Conservation (phyloP, 2,888 invertebrate species). For the Lapara coniferarum region DNA sequence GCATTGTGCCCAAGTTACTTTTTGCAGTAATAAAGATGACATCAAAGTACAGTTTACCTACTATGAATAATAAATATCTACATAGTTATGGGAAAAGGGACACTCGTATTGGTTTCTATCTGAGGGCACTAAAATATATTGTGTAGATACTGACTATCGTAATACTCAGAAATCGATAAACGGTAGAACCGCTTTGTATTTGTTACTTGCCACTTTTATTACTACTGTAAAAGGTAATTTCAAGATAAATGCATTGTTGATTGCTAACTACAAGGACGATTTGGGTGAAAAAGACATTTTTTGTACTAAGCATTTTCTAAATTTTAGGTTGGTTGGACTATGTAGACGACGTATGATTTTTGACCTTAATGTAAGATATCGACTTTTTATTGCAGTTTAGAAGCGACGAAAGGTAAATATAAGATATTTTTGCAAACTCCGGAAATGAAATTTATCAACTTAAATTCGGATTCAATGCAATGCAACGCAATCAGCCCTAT, state of each 20-base stretch:
- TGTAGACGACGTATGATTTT: no score
- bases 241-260: slow-evolving; percentile 9
- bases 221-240: slow-evolving; percentile 36
- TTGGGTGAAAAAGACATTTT: not conserved
- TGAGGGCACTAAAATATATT: slow-evolving; percentile 14
- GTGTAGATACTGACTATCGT: slow-evolving; percentile 15
- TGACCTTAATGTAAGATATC: no score
- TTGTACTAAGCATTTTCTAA: no score
- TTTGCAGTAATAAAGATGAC: not conserved
- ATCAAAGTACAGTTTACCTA: slow-evolving; percentile 1
- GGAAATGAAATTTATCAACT: no score
- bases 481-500: no score
- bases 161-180: slow-evolving; percentile 28
- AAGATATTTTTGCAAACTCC: no score
- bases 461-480: no score
- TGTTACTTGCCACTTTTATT: slow-evolving; percentile 38
- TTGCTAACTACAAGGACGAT: not conserved
- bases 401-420: no score
- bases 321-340: no score
- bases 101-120: not conserved
- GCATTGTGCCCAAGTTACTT: not conserved
- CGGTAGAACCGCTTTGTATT: slow-evolving; percentile 22
- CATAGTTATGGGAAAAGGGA: slow-evolving; percentile 5
- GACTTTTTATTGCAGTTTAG: no score
- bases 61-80: not conserved